Evolutionary conservation across 2,113 vertebrate genomes (phyloP), one percentile per base, ranked within the genome.

Genomic region (Trinectes maculatus): DNA sequence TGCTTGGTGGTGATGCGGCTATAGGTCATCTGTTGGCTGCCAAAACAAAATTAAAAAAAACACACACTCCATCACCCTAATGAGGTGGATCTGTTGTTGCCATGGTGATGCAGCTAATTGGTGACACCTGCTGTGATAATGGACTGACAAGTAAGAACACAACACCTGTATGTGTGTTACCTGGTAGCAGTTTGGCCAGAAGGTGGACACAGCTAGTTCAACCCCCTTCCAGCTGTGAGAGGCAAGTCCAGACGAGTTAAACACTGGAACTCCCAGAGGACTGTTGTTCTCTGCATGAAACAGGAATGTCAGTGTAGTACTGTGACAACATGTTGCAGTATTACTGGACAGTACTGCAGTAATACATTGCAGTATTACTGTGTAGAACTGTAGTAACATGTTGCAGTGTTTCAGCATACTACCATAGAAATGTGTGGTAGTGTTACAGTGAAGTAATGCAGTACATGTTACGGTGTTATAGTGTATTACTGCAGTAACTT

Each of bases 101-200:
- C 40, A 5, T 43, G 33, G 68, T 46, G 57, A 83, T 25, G 37
- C 25, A 24, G 29, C 24, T 69, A 82, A 82, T 85, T 72, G 54
- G 34, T 37, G 61, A 60, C 4, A 6, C 64, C 61, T 51, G 56
- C 56, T 64, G 40, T 31, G 57, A 55, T 74, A 60, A 77, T 43
- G 33, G n/a, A n/a, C n/a, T n/a, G n/a, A n/a, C n/a, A n/a, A n/a
- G n/a, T n/a, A n/a, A n/a, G n/a, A n/a, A n/a, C n/a, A n/a, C n/a
- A n/a, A n/a, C n/a, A n/a, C n/a, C 15, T 73, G 47, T 43, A 42
- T 54, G 51, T 24, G 46, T 39, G 82, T 57, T 93, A 98, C 97
- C 96, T 98, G 96, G 91, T 99, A 98, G 82, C 94, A 94, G 74
- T 95, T 96, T 8, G 97, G 97, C 97, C 97, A 99, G 90, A 98